Percentiles rank a stretch among this genome's conserved stretches.
These are phyloP conservation scores for Himantopus leucocephalus DNA, from an alignment of 2,113 vertebrate genomes.

Conservation along the genomic window DNA sequence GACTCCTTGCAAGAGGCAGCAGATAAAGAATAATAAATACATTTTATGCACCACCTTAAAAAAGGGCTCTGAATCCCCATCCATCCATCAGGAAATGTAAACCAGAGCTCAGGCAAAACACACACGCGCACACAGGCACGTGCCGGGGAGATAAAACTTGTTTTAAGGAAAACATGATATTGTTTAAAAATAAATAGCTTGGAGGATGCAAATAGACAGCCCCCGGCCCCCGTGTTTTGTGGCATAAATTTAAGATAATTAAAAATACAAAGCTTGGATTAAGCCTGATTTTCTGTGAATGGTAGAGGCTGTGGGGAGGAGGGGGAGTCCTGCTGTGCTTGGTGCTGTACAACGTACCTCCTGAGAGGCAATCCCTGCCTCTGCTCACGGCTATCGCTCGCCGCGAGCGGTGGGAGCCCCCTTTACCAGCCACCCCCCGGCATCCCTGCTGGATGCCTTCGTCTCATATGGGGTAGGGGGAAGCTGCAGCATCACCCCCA, in stretches of 20 bases:
- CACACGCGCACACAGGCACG: not conserved
- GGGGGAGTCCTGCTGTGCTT: not conserved
- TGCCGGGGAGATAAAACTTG: conserved; percentile 53
- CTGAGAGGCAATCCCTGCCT: not conserved
- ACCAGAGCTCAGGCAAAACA: conserved; percentile 30
- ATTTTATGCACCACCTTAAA: conserved; percentile 72
- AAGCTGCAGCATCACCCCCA: not conserved
- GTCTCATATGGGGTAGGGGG: not conserved
- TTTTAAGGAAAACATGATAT: conserved; percentile 50
- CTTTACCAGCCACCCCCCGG: not conserved
- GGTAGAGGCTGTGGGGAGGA: not conserved
- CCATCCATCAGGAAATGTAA: conserved; percentile 72
- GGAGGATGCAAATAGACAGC: conserved; percentile 29
- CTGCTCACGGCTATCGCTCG: not conserved
- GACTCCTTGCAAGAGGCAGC: conserved; percentile 60
- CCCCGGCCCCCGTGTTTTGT: not conserved
- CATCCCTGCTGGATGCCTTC: not conserved
- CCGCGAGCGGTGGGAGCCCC: not conserved
- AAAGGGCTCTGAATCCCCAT: conserved; percentile 48
- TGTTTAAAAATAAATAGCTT: conserved; percentile 44
- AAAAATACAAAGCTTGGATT: conserved; percentile 46
- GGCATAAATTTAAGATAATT: conserved; percentile 33
- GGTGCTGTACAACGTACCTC: not conserved
- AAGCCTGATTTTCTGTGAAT: conserved; percentile 7
- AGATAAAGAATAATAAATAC: conserved; percentile 81